Percentiles rank a stretch among this genome's conserved stretches.
Conservation (phyloP, 2,888 invertebrate species). For the Rhimphoctona megacephalus region DNA sequence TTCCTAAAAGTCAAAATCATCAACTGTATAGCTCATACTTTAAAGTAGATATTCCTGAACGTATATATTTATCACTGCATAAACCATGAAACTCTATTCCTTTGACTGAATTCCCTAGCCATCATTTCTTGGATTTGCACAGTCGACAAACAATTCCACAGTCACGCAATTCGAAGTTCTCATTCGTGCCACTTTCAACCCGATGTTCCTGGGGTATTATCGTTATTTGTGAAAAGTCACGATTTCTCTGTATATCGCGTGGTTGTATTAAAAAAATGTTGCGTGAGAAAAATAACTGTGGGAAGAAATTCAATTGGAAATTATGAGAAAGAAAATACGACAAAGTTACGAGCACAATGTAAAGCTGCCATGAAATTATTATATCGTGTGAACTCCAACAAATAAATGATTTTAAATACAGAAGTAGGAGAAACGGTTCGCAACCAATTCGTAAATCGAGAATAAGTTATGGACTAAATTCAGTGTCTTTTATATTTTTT, state of each 20-base stretch:
- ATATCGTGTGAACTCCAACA: background rate
- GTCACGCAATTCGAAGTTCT: conserved; percentile 49
- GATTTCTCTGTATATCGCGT: conserved; percentile 48
- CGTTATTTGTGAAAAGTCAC: conserved; percentile 51
- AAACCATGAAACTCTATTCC: conserved; percentile 13
- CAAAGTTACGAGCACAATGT: conserved; percentile 1
- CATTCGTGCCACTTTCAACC: conserved; percentile 38
- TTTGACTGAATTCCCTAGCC: conserved; percentile 8
- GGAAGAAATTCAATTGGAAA: conserved; percentile 30
- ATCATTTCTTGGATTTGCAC: conserved; percentile 24
- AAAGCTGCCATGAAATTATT: conserved; percentile 13
- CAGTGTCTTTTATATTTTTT: background rate
- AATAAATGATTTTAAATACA: background rate
- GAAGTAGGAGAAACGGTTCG: background rate
- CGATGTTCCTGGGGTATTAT: conserved; percentile 39
- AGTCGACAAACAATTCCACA: conserved; percentile 35
- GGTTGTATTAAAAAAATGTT: conserved; percentile 28
- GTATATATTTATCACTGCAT: conserved; percentile 11
- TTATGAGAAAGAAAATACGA: conserved; percentile 1
- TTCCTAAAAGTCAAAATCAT: background rate
- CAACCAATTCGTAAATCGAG: background rate
- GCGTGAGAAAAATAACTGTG: conserved; percentile 28
- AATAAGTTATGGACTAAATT: background rate
- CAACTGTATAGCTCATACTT: background rate
- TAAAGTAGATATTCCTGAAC: background rate